Percentiles rank a stretch among this genome's conserved stretches.
These are phyloP conservation scores for Atractosteus spatula DNA, from an alignment of 2,113 vertebrate species.

Conservation along the genomic window DNA sequence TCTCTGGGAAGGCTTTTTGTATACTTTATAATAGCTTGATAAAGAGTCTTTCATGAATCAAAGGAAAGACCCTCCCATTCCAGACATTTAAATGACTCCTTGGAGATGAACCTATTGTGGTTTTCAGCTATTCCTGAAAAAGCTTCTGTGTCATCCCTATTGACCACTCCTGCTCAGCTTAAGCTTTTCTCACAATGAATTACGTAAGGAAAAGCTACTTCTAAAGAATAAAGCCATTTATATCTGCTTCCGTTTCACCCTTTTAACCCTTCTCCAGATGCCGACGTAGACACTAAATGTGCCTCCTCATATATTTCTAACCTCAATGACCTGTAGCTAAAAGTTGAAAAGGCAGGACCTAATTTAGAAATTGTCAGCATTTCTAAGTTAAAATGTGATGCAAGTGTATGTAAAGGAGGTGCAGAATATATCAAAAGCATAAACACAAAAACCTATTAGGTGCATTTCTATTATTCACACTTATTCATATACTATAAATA, in stretches of 20 bases:
- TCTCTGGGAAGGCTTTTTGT: background rate
- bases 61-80: background rate
- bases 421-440: too few species aligned
- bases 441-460: too few species aligned
- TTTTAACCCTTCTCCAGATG: background rate
- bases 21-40: background rate
- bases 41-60: constrained; percentile 4
- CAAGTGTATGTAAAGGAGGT: too few species aligned
- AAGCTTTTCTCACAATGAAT: background rate
- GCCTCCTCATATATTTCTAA: too few species aligned
- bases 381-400: too few species aligned
- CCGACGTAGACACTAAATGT: too few species aligned
- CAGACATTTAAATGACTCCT: background rate
- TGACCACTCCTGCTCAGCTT: background rate
- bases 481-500: too few species aligned
- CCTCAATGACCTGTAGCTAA: too few species aligned
- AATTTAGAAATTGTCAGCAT: too few species aligned
- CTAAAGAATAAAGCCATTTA: background rate
- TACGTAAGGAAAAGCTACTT: background rate
- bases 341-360: too few species aligned
- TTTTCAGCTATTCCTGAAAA: background rate
- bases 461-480: too few species aligned
- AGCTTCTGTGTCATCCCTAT: constrained; percentile 7
- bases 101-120: constrained; percentile 4
- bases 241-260: background rate